phyloP scores from a whole-genome alignment of 2,113 vertebrate genomes.

The Todiramphus chloris region DNA sequence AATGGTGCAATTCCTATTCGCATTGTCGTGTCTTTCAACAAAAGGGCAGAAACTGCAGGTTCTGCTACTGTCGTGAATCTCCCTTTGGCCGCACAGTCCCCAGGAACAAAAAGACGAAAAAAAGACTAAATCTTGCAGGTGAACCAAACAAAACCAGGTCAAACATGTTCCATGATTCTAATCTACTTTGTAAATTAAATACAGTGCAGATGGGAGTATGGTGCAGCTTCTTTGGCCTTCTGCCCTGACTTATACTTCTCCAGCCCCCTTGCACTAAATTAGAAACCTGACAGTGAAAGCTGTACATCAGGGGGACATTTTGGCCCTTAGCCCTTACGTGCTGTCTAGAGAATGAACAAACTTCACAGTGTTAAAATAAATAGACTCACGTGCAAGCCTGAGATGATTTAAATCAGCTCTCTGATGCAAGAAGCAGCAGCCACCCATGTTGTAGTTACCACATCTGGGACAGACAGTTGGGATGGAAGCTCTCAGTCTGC shows the following conservation, averaged over 20 bases:
- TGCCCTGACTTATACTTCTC: not conserved
- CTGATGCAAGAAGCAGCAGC: not conserved
- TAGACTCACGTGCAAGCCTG: not conserved
- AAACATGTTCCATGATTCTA: not conserved
- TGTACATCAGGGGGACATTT: not conserved
- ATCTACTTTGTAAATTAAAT: constrained; percentile 30
- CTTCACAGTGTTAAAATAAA: constrained; percentile 35
- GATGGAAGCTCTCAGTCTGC: not conserved
- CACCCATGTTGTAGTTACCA: not conserved
- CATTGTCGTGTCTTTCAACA: accelerated
- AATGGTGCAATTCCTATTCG: not conserved
- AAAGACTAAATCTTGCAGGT: constrained; percentile 5
- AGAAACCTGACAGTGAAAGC: not conserved
- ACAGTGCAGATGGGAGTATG: not conserved
- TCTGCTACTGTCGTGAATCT: not conserved
- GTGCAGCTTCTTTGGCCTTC: not conserved
- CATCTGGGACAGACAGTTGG: not conserved
- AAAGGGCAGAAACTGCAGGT: not conserved
- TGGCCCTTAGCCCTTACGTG: constrained; percentile 27
- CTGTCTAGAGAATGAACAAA: constrained; percentile 38
- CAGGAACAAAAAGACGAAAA: not conserved
- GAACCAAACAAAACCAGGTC: constrained; percentile 9
- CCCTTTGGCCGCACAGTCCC: not conserved
- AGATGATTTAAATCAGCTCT: constrained; percentile 24
- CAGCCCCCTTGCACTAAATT: not conserved